A percentile compares a stretch with the other conserved stretches of the same genome.
Evolutionary conservation across 53 echinoderm and acorn worm species (phyloP).

Genomic region (Mesocentrotus franciscanus): DNA sequence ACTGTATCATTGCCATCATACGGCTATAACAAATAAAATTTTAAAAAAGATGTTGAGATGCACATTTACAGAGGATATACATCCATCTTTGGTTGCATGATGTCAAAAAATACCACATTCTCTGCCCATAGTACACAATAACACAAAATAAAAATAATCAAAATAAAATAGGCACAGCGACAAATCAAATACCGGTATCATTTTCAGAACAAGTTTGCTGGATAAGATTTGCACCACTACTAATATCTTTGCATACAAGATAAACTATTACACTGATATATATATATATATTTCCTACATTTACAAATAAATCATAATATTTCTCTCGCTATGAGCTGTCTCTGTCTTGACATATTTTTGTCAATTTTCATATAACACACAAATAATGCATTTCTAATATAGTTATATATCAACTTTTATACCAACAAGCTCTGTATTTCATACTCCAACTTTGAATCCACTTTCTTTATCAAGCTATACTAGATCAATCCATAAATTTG

Average conservation of each 20-base stretch:
- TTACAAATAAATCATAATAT: neutral
- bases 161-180: neutral
- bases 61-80: neutral
- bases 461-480: neutral
- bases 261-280: slow-evolving; percentile 25
- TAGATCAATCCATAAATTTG: neutral
- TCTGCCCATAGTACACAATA: neutral
- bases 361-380: neutral
- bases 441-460: neutral
- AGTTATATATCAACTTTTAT: neutral
- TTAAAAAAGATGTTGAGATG: neutral
- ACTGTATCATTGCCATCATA: neutral
- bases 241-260: slow-evolving; percentile 45
- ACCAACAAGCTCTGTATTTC: neutral
- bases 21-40: neutral
- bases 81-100: slow-evolving; percentile 44
- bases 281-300: slow-evolving; percentile 16
- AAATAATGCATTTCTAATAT: neutral
- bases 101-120: neutral
- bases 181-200: slow-evolving; percentile 14
- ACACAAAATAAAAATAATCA: neutral
- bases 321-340: neutral
- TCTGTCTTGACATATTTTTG: neutral
- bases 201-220: neutral
- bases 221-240: slow-evolving; percentile 21